A percentile compares a stretch with the other conserved stretches of the same genome.
Evolutionary conservation across 2,113 vertebrate species (phyloP).

Genomic region (Lepidothrix coronata): DNA sequence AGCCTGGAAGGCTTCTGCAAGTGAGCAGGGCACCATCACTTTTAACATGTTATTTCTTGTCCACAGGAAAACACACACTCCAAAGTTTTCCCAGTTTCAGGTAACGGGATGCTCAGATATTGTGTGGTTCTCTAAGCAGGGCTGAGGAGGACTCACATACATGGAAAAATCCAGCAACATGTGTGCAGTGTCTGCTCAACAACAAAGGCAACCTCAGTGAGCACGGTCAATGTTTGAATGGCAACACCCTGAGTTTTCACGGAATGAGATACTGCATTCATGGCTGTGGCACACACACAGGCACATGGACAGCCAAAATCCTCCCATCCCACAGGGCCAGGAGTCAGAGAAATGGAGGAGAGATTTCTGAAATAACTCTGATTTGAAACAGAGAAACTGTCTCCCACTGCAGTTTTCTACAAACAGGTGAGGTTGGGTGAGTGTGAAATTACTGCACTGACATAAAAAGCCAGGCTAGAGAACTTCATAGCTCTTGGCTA

Average conservation of each 20-base stretch:
- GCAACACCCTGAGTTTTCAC: not conserved
- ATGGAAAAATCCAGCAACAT: not conserved
- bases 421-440: not conserved
- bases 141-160: not conserved
- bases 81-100: not conserved
- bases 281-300: not conserved
- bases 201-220: not conserved
- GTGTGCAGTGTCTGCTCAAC: not conserved
- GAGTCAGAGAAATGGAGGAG: not conserved
- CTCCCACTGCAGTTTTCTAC: not conserved
- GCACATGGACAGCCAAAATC: not conserved
- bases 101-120: fast-evolving
- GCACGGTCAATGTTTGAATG: not conserved
- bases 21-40: not conserved
- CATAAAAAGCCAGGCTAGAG: not conserved
- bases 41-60: not conserved
- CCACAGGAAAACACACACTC: not conserved
- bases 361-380: not conserved
- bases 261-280: not conserved
- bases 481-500: not conserved
- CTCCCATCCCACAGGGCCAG: not conserved
- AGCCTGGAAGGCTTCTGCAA: not conserved
- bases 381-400: not conserved
- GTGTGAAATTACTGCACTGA: not conserved
- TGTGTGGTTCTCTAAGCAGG: not conserved